Conservation (phyloP, 2,797 vertebrate species). For the Falco peregrinus region DNA sequence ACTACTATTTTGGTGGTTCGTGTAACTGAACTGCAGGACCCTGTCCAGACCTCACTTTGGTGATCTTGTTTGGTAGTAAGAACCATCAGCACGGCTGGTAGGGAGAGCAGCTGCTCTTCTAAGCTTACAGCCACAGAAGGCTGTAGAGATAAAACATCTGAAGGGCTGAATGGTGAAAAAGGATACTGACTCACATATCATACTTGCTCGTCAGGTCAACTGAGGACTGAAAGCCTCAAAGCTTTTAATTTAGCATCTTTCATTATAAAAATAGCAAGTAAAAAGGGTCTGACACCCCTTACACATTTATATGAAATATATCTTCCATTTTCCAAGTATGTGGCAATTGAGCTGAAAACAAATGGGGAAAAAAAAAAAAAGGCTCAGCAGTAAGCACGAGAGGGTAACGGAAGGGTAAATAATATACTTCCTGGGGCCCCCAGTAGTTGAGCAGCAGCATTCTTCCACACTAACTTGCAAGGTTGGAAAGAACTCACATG, state of each 20-base stretch:
- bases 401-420: neutral
- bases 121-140: neutral
- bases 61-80: neutral
- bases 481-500: slow-evolving; percentile 82
- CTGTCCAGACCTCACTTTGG: neutral
- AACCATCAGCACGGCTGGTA: neutral
- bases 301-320: neutral
- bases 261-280: neutral
- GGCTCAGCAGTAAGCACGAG: neutral
- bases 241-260: neutral
- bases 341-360: neutral
- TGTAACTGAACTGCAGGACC: neutral
- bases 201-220: neutral
- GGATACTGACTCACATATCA: neutral
- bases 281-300: neutral
- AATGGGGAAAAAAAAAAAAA: neutral
- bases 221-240: neutral
- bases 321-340: neutral
- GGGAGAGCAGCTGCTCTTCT: neutral
- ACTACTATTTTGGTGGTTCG: neutral
- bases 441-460: neutral
- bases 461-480: neutral
- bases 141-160: neutral
- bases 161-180: neutral
- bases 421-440: neutral